phyloP scores from a whole-genome alignment of 2,113 vertebrate genomes.

The Peromyscus polionotus region DNA sequence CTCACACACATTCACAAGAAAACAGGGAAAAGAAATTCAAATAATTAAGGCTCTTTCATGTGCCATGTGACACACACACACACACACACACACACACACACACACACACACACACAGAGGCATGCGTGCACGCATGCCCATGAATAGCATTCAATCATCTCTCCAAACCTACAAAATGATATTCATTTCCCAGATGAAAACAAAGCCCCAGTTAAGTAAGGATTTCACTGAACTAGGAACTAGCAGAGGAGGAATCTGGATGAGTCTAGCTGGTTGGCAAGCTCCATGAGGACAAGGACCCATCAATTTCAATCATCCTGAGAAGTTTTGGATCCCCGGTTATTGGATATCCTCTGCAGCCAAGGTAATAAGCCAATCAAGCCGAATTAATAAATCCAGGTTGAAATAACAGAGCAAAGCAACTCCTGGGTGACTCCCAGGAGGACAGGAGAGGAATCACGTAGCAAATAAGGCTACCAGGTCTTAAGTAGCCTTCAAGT shows the following conservation, averaged over 20 bases:
- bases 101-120: neutral
- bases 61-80: neutral
- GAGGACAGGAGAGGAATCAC: too few relatives aligned
- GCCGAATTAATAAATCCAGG: too few relatives aligned
- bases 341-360: too few relatives aligned
- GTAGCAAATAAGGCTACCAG: too few relatives aligned
- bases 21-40: neutral
- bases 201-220: neutral
- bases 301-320: neutral
- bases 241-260: neutral
- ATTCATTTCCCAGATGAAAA: neutral
- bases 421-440: too few relatives aligned
- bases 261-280: neutral
- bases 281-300: neutral
- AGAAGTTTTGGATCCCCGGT: too few relatives aligned
- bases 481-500: too few relatives aligned
- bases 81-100: too few relatives aligned
- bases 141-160: neutral
- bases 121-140: too few relatives aligned
- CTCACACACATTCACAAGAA: neutral
- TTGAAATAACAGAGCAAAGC: too few relatives aligned
- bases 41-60: neutral
- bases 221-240: neutral
- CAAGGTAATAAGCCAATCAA: too few relatives aligned
- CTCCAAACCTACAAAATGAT: neutral